phyloP scores from a whole-genome alignment of 2,888 invertebrate genomes.

The Acanthosepion esculentum region DNA sequence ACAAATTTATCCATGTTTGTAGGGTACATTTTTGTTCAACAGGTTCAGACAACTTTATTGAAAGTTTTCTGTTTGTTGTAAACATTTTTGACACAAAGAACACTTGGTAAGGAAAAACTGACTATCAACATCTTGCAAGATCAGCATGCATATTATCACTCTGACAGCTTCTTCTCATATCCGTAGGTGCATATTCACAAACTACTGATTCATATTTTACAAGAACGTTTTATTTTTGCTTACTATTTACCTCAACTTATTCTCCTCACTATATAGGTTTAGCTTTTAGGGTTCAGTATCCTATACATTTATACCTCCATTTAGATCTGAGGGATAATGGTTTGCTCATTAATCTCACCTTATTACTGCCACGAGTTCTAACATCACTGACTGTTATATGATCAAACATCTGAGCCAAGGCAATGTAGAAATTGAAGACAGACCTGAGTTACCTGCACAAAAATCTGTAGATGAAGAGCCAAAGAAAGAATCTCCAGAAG shows the following conservation, averaged over 20 bases:
- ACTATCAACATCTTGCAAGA: not conserved
- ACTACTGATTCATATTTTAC: too few species aligned
- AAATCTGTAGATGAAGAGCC: constrained; percentile 59
- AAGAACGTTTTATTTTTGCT: too few species aligned
- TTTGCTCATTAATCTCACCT: too few species aligned
- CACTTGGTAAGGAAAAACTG: not conserved
- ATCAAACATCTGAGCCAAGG: constrained; percentile 63
- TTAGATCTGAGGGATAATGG: too few species aligned
- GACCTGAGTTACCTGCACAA: constrained; percentile 59
- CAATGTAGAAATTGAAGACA: constrained; percentile 65
- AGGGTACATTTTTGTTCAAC: not conserved
- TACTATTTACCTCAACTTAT: too few species aligned
- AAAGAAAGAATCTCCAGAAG: constrained; percentile 57
- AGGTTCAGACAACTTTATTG: not conserved
- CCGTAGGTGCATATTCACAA: too few species aligned
- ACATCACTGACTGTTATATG: not conserved
- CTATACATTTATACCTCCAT: too few species aligned
- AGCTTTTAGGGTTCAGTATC: too few species aligned
- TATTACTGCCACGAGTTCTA: not conserved
- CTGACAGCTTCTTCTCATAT: not conserved
- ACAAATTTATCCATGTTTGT: not conserved
- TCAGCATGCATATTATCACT: not conserved
- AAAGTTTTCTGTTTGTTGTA: not conserved
- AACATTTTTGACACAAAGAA: not conserved
- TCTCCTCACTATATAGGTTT: too few species aligned